These are phyloP conservation scores for Sclerodermus sp. DNA, from an alignment of 2,888 invertebrate genomes.

Conservation along the genomic window DNA sequence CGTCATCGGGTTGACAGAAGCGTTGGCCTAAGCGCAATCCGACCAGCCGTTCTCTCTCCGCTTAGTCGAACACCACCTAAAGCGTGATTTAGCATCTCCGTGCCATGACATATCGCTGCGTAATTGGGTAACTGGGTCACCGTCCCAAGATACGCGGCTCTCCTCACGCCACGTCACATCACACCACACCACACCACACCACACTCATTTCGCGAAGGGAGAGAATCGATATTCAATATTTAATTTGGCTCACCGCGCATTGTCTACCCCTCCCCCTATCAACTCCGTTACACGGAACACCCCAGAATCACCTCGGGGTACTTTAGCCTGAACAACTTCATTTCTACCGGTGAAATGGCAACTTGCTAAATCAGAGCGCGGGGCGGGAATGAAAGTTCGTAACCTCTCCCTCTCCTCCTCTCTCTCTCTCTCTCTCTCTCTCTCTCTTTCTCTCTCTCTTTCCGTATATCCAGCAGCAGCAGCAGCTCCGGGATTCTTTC, in stretches of 20 bases:
- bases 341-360: too few relatives aligned
- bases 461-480: too few relatives aligned
- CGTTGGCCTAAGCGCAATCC: constrained; percentile 11
- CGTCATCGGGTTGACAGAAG: constrained; percentile 20
- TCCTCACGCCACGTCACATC: too few relatives aligned
- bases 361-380: too few relatives aligned
- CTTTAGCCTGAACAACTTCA: too few relatives aligned
- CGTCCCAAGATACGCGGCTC: neutral
- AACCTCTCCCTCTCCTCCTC: too few relatives aligned
- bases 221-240: constrained; percentile 43
- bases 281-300: constrained; percentile 3
- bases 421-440: too few relatives aligned
- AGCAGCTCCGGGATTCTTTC: too few relatives aligned
- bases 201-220: neutral
- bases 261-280: constrained; percentile 7
- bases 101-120: constrained; percentile 4
- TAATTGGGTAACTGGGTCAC: constrained; percentile 32
- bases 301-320: too few relatives aligned
- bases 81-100: constrained; percentile 4
- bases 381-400: too few relatives aligned
- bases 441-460: too few relatives aligned
- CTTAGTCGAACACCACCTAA: neutral
- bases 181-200: constrained; percentile 1
- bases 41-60: neutral
- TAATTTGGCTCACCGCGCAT: constrained; percentile 31